Percentiles rank a stretch among this genome's conserved stretches.
These are phyloP conservation scores for Prosapia bicincta DNA, from an alignment of 2,888 invertebrate species.

Conservation along the genomic window DNA sequence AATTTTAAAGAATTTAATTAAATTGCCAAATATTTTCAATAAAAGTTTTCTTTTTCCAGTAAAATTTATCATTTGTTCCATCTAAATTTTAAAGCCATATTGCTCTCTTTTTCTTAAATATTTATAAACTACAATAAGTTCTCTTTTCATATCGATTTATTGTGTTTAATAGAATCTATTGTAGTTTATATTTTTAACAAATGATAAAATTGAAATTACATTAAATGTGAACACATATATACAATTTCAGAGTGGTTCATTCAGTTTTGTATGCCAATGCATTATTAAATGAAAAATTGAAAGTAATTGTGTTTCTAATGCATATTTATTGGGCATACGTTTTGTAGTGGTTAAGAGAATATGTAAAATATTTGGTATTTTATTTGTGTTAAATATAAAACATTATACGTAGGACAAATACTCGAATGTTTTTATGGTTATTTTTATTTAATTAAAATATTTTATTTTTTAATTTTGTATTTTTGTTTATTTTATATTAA, in stretches of 20 bases:
- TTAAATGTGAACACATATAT: too few species aligned
- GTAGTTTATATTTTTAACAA: neutral
- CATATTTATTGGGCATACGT: too few species aligned
- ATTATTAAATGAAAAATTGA: too few species aligned
- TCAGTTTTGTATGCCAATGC: too few species aligned
- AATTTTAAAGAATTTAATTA: neutral
- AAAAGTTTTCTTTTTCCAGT: neutral
- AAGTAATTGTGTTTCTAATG: too few species aligned
- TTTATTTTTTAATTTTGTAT: constrained; percentile 2
- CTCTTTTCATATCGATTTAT: neutral
- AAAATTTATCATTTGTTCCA: neutral
- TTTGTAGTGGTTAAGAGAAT: neutral
- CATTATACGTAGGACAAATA: neutral
- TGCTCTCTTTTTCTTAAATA: neutral
- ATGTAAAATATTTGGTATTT: neutral
- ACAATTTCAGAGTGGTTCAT: too few species aligned
- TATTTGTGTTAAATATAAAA: neutral
- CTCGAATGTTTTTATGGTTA: neutral
- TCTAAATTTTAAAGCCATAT: neutral
- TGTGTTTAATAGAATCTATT: neutral
- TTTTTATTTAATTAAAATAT: neutral
- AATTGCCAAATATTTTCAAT: neutral
- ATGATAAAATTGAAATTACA: too few species aligned
- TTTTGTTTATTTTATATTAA: neutral
- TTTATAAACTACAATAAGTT: neutral